These are phyloP conservation scores for Caenorhabditis remanei DNA, from an alignment of 1,140 invertebrate species.

Conservation along the genomic window DNA sequence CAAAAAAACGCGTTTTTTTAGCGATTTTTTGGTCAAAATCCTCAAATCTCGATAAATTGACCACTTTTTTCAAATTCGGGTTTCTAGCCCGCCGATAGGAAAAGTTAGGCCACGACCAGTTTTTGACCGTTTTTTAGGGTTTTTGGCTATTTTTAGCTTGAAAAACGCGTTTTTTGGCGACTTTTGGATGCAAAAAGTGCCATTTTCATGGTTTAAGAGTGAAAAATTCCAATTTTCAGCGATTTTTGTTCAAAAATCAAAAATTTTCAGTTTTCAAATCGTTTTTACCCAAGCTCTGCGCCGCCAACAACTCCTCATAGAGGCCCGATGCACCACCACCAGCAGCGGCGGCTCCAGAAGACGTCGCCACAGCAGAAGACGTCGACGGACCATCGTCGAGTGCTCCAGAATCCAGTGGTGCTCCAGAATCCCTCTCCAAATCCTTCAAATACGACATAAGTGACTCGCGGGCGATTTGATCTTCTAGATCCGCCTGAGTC, in stretches of 20 bases:
- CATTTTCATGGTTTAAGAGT: too few relatives aligned
- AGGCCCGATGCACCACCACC: background rate
- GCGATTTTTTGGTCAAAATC: too few relatives aligned
- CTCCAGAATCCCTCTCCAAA: background rate
- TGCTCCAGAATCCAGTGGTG: background rate
- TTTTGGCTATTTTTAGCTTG: too few relatives aligned
- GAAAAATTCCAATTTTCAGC: too few relatives aligned
- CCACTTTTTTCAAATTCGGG: too few relatives aligned
- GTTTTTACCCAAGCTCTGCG: conserved; percentile 11
- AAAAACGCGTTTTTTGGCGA: too few relatives aligned
- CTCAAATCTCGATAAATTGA: too few relatives aligned
- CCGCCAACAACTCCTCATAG: conserved; percentile 24
- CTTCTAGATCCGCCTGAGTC: conserved; percentile 8
- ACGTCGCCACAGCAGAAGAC: background rate
- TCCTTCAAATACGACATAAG: conserved; percentile 3
- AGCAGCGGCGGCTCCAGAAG: background rate
- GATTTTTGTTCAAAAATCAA: background rate
- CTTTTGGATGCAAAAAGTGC: too few relatives aligned
- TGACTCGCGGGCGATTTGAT: conserved; percentile 15
- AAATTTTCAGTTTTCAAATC: background rate
- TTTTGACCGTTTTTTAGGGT: background rate
- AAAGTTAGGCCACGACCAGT: background rate
- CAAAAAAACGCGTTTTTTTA: too few relatives aligned
- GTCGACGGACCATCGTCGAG: background rate
- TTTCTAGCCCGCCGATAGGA: background rate